Percentiles rank a stretch among this genome's conserved stretches.
Conservation (phyloP, 2,113 vertebrate genomes). For the Mola mola region DNA sequence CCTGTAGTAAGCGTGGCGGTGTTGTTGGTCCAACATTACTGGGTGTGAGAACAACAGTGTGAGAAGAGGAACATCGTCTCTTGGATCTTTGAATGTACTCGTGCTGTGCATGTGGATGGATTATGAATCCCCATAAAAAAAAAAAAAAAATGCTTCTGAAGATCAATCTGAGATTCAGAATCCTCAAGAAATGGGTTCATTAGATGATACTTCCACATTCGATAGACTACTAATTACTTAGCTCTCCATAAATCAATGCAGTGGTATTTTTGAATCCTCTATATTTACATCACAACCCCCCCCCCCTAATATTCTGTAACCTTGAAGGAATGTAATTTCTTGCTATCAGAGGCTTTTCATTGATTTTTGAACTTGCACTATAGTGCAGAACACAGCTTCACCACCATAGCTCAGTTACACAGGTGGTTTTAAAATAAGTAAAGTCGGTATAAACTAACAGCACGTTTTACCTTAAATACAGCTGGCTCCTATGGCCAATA, state of each 20-base stretch:
- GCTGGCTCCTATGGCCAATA: neutral
- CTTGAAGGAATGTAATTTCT: neutral
- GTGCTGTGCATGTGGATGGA: neutral
- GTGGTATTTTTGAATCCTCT: too few relatives aligned
- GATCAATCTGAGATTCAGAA: neutral
- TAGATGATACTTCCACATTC: too few relatives aligned
- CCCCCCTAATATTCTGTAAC: neutral
- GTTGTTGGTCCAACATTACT: conserved; percentile 8
- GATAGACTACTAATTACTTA: too few relatives aligned
- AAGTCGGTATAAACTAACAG: neutral
- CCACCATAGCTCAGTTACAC: too few relatives aligned
- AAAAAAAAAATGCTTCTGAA: too few relatives aligned
- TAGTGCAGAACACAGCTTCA: neutral
- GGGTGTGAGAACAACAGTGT: accelerated
- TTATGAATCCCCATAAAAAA: neutral
- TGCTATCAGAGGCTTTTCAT: neutral
- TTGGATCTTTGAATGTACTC: neutral
- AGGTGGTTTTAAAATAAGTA: too few relatives aligned
- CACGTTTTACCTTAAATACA: neutral
- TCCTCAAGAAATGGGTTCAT: accelerated
- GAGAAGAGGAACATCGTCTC: conserved; percentile 4
- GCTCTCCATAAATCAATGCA: too few relatives aligned
- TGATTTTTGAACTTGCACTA: neutral
- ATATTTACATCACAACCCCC: too few relatives aligned
- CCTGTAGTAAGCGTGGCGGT: neutral